Evolutionary conservation across 2,888 invertebrate genomes (phyloP), one percentile per base, ranked within the genome.

Genomic region (Ametastegia equiseti): DNA sequence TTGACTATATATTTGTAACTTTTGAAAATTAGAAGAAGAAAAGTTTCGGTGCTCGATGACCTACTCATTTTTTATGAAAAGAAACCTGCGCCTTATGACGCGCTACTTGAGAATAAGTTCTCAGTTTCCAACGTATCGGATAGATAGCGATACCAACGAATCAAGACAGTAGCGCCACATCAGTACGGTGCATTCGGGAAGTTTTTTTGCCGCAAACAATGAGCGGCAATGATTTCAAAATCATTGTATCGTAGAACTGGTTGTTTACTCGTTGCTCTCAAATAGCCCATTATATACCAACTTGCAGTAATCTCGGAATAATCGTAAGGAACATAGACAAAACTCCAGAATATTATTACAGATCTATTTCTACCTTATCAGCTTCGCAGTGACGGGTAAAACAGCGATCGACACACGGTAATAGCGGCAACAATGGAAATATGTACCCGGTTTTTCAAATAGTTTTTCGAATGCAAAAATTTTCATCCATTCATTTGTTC

Each of bases 131-230:
- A 6, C 9, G 5, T 5, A 42, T 42, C 6, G 5, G 9, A 57
- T 13, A 57, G 27, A 27, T 57, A 13, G 13, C 27, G 57, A 1
- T n/a, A 65, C 9, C 4, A 19, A 19, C 7, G n/a, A 19, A 36
- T 36, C 36, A 6, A 36, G 1, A 30, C 3, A 27, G n/a, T 65
- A 13, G 57, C 27, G n/a, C 36, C n/a, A 36, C n/a, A 65, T 36
- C n/a, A 15, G 36, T 39, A n/a, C n/a, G 65, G 9, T 39, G 36
- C 7, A 11, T 1, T n/a, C 19, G n/a, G 9, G 65, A 65, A 65
- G 19, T 65, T 36, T 65, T 1, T 65, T 65, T 65, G 65, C 65
- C 65, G 65, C 65, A 33, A 65, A 19, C n/a, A 19, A 9, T n/a
- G 65, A 15, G 65, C 36, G 65, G 65, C 2, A 65, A 33, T 39